Base-by-base conservation (phyloP, 2,797 vertebrate species). In the Rhinophrynus dorsalis region DNA sequence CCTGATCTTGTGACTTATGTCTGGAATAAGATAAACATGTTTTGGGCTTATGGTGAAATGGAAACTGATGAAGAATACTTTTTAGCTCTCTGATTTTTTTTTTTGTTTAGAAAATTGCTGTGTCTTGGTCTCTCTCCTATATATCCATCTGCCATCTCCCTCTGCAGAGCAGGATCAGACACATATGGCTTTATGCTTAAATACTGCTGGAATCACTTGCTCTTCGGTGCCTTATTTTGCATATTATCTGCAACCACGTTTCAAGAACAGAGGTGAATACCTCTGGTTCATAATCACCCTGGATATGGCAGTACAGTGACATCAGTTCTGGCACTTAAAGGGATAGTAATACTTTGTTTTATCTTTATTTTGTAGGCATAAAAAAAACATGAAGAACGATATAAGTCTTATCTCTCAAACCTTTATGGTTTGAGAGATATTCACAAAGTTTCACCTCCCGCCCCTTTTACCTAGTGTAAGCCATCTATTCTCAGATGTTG, bases 61-160 rank as follows among this genome's bases (percentile, higher is more conserved):
- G 33, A 47, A 56, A 32, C 33, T 45, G 18, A 44, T 56, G 51
- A 11, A 45, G 20, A 52, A 54, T 3, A 56, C 21, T 2, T 66
- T 20, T 23, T 56, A 24, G 38, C 51, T 56, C 7, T 44, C 29
- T 33, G 38, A 38, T 35, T 57, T 57, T n/a, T n/a, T n/a, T n/a
- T n/a, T n/a, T n/a, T n/a, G n/a, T n/a, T 45, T 23, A 56, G 38
- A 30, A 55, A 52, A 56, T 67, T 21, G 32, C 51, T 54, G 26
- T 35, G 11, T 35, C 15, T 12, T 45, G 8, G 17, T 45, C 20
- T 52, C 32, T 44, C 48, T 42, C 37, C 37, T 37, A 55, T 66
- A 13, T 66, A 66, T 44, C 50, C 63, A 66, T 66, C 50, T 66
- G 63, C 63, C 29, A 56, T 42, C 21, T 33, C 27, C 38, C 51